Base-by-base conservation (phyloP, 2,888 invertebrate genomes). In the Galerucella nymphaeae region DNA sequence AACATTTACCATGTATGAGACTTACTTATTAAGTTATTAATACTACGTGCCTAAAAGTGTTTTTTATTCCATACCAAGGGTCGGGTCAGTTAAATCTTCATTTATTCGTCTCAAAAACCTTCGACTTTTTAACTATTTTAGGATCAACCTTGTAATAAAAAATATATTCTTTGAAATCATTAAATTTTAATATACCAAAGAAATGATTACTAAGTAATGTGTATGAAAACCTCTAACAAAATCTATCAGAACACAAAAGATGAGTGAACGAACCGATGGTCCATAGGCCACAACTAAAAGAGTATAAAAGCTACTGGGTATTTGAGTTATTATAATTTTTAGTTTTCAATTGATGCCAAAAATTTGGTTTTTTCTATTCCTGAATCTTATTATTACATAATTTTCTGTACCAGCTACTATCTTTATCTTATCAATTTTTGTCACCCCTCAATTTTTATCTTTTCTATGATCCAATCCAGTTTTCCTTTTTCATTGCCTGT, bases 1-100 rank as follows among this genome's bases (percentile, higher is more conserved):
- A 83, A 76, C 74, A 67, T 38, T 70, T 74, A 61, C 73, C 75
- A 45, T 73, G 73, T 58, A 67, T 73, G 70, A 70, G 68, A 72
- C 66, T 66, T 62, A 62, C 50, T 73, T 71, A 57, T 53, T 63
- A 70, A 72, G 53, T 18, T 53, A 53, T 53, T 53, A 72, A 14
- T 71, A 66, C 63, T 59, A 66, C 50, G 77, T 77, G 77, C 77
- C 77, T 77, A 69, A 66, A 57, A 59, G 23, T 48, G 64, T 48
- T 61, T 62, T 62, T 68, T 42, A 62, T n/a, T 66, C 30, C 2
- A 53, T 30, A n/a, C 53, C 38, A 16, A n/a, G 38, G 30, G 23
- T 23, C 13, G 18, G 30, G n/a, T 23, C 13, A 65, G 16, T 53
- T 48, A 45, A 42, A 18, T 14, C 11, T 45, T 13, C 14, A 45